Evolutionary conservation across 2,113 vertebrate species (phyloP), one percentile per base, ranked within the genome.

Genomic region (Esox niger): DNA sequence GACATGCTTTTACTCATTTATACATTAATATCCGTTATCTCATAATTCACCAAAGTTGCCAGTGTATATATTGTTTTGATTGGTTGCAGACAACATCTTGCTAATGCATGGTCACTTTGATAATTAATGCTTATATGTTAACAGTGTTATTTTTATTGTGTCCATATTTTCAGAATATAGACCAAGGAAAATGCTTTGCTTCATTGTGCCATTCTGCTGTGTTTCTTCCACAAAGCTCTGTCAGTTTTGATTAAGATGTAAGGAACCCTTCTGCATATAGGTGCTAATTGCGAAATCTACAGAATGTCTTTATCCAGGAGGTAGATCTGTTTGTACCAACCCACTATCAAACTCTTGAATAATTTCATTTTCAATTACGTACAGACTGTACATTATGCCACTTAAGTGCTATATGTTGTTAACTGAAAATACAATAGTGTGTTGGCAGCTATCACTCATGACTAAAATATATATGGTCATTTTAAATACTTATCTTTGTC

Each of bases 361-460:
- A 7, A 49, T 21, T 11, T 11, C 35, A 38, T n/a, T n/a, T n/a
- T n/a, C n/a, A 38, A 38, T 38, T 11, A 5, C 5, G 5, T 38
- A 11, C 11, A 38, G 11, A 5, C 11, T 2, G 31, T 17, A 64
- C 31, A 52, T 29, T 31, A 8, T 55, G 35, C 35, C 35, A 33
- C 71, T 61, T 56, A 61, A 56, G 57, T 59, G 29, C 17, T 17
- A 31, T 32, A 30, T 59, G 57, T 59, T 59, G 2, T 31, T 27
- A 27, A 15, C n/a, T 29, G 10, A 29, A 59, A 59, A 59, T 59
- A 32, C 13, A n/a, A 17, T 21, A 30, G 57, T 59, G 26, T 31
- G 4, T 17, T 2, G 15, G 13, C 23, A 20, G 57, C 70, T 57
- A 23, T 69, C 47, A 66, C 9, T 30, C 43, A 4, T n/a, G n/a